These are phyloP conservation scores for Gadopsis bispinosus DNA, from an alignment of 2,797 vertebrate genomes.

Conservation along the genomic window DNA sequence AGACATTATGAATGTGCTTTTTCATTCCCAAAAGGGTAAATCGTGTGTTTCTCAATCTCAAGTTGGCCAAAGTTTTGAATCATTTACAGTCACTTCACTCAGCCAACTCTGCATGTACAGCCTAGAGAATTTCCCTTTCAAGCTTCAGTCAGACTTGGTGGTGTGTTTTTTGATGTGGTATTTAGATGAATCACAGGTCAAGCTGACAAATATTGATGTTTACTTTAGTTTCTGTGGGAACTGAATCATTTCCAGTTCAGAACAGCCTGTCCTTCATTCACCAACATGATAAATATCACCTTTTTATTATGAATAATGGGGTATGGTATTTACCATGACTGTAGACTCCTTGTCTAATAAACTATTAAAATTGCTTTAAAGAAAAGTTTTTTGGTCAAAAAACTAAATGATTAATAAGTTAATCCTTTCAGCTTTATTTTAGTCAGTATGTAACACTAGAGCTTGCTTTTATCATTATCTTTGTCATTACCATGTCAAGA, in stretches of 20 bases:
- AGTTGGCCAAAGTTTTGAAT: constrained; percentile 44
- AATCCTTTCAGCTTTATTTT: not conserved
- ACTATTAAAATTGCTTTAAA: not conserved
- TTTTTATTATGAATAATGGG: not conserved
- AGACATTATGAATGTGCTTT: constrained; percentile 22
- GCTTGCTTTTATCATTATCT: not conserved
- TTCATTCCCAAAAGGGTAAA: constrained; percentile 1
- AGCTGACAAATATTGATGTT: not conserved
- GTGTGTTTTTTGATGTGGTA: constrained; percentile 20
- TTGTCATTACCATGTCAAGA: not conserved
- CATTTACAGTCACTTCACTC: constrained; percentile 43
- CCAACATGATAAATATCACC: not conserved
- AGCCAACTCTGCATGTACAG: constrained; percentile 6
- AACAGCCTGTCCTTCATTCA: not conserved
- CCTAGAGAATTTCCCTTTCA: constrained; percentile 5
- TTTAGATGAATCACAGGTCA: constrained; percentile 21
- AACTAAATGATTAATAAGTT: not conserved
- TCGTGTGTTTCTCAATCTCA: constrained; percentile 42
- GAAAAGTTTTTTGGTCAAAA: rapidly evolving
- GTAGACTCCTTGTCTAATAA: not conserved
- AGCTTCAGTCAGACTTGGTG: constrained; percentile 5
- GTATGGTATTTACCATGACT: no score
- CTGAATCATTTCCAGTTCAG: not conserved
- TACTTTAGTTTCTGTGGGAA: not conserved
- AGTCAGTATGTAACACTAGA: not conserved